Base-by-base conservation (phyloP, 2,113 vertebrate genomes). In the Ranitomeya variabilis region DNA sequence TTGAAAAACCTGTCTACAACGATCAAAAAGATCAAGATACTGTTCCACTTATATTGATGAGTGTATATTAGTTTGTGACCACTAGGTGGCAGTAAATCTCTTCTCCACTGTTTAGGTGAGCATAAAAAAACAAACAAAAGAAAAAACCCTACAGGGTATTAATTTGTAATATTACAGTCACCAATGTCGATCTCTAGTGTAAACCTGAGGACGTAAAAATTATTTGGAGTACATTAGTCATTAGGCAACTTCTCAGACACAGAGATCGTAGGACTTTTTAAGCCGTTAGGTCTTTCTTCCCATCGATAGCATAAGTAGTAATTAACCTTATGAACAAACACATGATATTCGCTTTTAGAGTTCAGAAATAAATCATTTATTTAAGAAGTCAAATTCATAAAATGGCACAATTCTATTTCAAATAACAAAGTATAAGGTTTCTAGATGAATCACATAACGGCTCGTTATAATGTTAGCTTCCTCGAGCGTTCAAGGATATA, bases 11-110 rank as follows among this genome's bases (percentile, higher is more conserved):
- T 73, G 14, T 16, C 21, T 37, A 73, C 6, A 16, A 37, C 16
- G 31, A 37, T 74, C 71, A 74, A 19, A 9, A 6, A 19, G 6
- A 45, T 18, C 71, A 18, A 73, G 11, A 6, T 19, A 45, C 15
- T 51, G 37, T 19, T 37, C n/a, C 12, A 6, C 62, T 23, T 8
- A 3, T 10, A 11, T 23, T 0, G 23, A 12, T 67, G 8, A 54
- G 76, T 13, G 11, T 66, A 64, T 66, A 51, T 19, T 45, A 12
- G 0, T 6, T 82, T 64, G 5, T 54, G 19, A 4, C 37, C 82
- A 84, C 64, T 84, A 71, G 82, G 66, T 84, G 82, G 82, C 66
- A 84, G 64, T 23, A 45, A 84, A 52, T 62, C 64, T 52, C 51
- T 84, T 84, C 45, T 31, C 52, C 19, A 83, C 18, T 52, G 11